Conservation (phyloP, 2,797 vertebrate species). For the Potorous gilbertii region DNA sequence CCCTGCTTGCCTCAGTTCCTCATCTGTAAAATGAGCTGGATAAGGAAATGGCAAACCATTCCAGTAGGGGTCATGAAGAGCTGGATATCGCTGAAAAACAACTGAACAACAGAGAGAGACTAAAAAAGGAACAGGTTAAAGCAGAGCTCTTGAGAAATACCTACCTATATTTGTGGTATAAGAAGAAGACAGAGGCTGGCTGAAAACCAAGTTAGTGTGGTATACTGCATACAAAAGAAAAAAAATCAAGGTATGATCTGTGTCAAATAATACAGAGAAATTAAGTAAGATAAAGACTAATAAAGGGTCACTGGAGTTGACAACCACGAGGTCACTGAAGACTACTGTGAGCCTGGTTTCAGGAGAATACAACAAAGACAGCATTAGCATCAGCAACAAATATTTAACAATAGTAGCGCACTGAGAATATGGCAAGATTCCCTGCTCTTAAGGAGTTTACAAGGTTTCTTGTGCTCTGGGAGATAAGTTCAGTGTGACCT, state of each 20-base stretch:
- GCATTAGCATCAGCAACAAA: background rate
- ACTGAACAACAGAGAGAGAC: background rate
- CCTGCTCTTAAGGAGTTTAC: background rate
- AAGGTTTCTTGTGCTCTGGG: background rate
- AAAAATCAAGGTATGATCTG: background rate
- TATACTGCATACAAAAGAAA: background rate
- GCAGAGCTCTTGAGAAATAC: background rate
- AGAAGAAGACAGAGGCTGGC: background rate
- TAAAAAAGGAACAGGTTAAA: background rate
- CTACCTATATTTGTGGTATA: background rate
- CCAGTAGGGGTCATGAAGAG: background rate
- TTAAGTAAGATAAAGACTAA: background rate
- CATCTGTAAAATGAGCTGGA: background rate
- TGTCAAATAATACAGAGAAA: background rate
- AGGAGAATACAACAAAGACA: background rate
- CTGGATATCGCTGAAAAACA: background rate
- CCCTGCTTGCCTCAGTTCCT: background rate
- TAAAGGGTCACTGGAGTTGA: background rate
- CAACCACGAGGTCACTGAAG: background rate
- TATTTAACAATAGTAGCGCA: background rate
- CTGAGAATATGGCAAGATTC: background rate
- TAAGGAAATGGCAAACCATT: background rate
- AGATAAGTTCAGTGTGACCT: background rate
- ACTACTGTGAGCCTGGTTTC: background rate
- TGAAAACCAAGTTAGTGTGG: background rate